Evolutionary conservation across 2,888 invertebrate genomes (phyloP).

Genomic region (Abrostola tripartita): DNA sequence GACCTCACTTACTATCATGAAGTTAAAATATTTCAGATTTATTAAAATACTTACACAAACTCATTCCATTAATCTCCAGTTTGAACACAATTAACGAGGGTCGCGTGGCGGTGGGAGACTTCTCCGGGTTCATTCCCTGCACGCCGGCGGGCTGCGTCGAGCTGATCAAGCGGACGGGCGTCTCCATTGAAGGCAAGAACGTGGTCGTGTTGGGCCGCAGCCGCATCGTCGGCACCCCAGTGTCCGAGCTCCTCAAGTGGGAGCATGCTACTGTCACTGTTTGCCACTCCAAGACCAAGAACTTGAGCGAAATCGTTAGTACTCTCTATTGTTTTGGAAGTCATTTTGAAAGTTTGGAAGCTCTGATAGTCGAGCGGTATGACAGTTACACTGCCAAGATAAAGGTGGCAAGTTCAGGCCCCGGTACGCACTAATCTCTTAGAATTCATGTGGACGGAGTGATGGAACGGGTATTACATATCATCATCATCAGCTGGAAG

Average conservation of each 20-base stretch:
- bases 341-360: not conserved
- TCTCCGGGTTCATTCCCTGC: slow-evolving; percentile 97
- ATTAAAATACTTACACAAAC: not conserved
- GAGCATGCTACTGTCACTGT: slow-evolving; percentile 98
- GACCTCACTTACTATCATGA: too few relatives aligned
- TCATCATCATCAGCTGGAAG: too few relatives aligned
- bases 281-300: slow-evolving; percentile 97
- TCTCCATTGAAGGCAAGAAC: slow-evolving; percentile 92
- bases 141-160: slow-evolving; percentile 99
- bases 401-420: too few relatives aligned
- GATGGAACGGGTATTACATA: too few relatives aligned
- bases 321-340: not conserved
- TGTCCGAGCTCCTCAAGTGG: slow-evolving; percentile 98
- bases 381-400: too few relatives aligned
- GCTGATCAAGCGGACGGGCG: slow-evolving; percentile 94
- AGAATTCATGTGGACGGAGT: not conserved
- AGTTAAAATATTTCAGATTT: too few relatives aligned
- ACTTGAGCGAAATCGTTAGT: slow-evolving; percentile 92
- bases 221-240: slow-evolving; percentile 99
- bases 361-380: too few relatives aligned
- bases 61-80: slow-evolving; percentile 76
- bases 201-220: slow-evolving; percentile 99
- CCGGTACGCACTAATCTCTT: too few relatives aligned
- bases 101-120: slow-evolving; percentile 95
- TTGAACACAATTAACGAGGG: slow-evolving; percentile 98